These are phyloP conservation scores for Diplosoma virens DNA, from an alignment of 23 tunicate genomes.

Conservation along the genomic window DNA sequence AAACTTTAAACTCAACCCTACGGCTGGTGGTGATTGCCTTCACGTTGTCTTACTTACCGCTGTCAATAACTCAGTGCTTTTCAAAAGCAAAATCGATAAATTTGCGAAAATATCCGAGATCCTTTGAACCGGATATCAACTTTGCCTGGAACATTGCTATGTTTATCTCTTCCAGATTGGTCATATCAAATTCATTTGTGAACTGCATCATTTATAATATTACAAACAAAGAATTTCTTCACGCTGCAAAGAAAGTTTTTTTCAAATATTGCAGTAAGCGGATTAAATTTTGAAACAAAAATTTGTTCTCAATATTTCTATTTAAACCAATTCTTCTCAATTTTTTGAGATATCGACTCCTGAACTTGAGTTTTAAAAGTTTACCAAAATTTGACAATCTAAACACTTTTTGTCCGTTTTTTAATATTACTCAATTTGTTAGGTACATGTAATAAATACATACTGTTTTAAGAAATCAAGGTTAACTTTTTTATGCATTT, in stretches of 20 bases:
- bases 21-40: constrained; percentile 19
- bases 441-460: too few relatives aligned
- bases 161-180: constrained; percentile 35
- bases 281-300: too few relatives aligned
- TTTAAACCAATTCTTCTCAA: too few relatives aligned
- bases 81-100: constrained; percentile 3
- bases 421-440: too few relatives aligned
- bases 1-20: constrained; percentile 1
- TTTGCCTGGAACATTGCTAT: constrained; percentile 15
- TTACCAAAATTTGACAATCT: too few relatives aligned
- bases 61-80: constrained; percentile 31
- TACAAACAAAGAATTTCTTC: constrained; percentile 15
- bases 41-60: constrained; percentile 29
- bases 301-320: too few relatives aligned
- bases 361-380: too few relatives aligned
- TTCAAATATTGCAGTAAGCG: too few relatives aligned
- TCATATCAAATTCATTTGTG: constrained; percentile 28
- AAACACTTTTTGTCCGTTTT: too few relatives aligned
- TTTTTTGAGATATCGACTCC: too few relatives aligned
- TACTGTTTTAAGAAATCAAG: too few relatives aligned
- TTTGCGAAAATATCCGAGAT: neutral
- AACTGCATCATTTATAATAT: constrained; percentile 26
- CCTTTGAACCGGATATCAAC: constrained; percentile 5
- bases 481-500: too few relatives aligned
- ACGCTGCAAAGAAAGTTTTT: neutral